Conservation (phyloP, 2,888 invertebrate species). For the Campaea margaritaria region DNA sequence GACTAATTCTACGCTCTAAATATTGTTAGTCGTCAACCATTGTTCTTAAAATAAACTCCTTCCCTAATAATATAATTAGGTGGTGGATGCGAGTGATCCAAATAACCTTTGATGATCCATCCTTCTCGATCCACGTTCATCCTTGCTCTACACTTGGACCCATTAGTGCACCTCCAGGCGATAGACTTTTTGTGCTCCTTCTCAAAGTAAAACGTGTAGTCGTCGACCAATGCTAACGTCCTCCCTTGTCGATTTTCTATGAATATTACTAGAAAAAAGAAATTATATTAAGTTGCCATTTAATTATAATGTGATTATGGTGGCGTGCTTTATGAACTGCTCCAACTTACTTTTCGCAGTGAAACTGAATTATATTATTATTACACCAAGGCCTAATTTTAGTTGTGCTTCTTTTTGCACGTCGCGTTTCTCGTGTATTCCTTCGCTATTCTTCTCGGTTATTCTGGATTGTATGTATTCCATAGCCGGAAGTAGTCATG, state of each 20-base stretch:
- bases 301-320: too few relatives aligned
- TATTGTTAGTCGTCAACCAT: not conserved
- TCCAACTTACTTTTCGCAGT: not conserved
- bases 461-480: too few relatives aligned
- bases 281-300: too few relatives aligned
- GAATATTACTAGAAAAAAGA: slow-evolving; percentile 33
- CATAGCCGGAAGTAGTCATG: too few relatives aligned
- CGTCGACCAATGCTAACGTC: slow-evolving; percentile 27
- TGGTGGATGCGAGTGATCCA: slow-evolving; percentile 16
- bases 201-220: slow-evolving; percentile 34
- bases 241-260: slow-evolving; percentile 34
- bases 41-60: slow-evolving; percentile 9
- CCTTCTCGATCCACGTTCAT: slow-evolving; percentile 10
- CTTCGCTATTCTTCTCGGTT: too few relatives aligned
- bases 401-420: too few relatives aligned
- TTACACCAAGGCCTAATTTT: too few relatives aligned
- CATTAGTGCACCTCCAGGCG: slow-evolving; percentile 25
- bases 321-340: too few relatives aligned
- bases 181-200: slow-evolving; percentile 17
- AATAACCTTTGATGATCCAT: not conserved
- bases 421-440: too few relatives aligned
- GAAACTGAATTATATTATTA: not conserved
- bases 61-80: slow-evolving; percentile 7
- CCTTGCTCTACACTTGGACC: slow-evolving; percentile 18
- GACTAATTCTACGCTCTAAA: not conserved